Conservation (phyloP, 2,113 vertebrate genomes). For the Fulica atra region DNA sequence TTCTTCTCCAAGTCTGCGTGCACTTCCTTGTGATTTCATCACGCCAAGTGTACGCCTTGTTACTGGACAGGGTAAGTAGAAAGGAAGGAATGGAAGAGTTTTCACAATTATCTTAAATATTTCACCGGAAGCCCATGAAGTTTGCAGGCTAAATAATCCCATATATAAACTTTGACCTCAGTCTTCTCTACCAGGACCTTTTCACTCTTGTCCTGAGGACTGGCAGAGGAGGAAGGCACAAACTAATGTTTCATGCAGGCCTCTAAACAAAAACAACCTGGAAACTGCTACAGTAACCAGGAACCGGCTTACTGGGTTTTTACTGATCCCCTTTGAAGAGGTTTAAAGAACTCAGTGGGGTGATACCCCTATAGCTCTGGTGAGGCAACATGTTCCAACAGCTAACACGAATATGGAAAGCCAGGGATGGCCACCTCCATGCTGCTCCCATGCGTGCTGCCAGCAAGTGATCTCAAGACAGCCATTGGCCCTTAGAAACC, state of each 20-base stretch:
- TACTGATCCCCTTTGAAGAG: not conserved
- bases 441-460: not conserved
- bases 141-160: not conserved
- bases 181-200: not conserved
- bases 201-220: not conserved
- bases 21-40: not conserved
- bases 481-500: not conserved
- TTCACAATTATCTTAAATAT: not conserved
- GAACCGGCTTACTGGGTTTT: not conserved
- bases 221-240: not conserved
- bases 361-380: not conserved
- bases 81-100: not conserved
- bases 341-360: not conserved
- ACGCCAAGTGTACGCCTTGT: not conserved
- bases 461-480: not conserved
- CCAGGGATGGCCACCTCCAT: not conserved
- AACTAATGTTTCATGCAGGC: not conserved
- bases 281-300: not conserved
- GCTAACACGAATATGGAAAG: not conserved
- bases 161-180: not conserved
- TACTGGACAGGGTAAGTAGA: not conserved
- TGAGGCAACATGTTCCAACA: not conserved
- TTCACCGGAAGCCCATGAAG: not conserved
- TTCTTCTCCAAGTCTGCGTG: not conserved
- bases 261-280: conserved; percentile 22